phyloP scores from a whole-genome alignment of 2,797 vertebrate genomes.

The Paramormyrops hopkinsi region DNA sequence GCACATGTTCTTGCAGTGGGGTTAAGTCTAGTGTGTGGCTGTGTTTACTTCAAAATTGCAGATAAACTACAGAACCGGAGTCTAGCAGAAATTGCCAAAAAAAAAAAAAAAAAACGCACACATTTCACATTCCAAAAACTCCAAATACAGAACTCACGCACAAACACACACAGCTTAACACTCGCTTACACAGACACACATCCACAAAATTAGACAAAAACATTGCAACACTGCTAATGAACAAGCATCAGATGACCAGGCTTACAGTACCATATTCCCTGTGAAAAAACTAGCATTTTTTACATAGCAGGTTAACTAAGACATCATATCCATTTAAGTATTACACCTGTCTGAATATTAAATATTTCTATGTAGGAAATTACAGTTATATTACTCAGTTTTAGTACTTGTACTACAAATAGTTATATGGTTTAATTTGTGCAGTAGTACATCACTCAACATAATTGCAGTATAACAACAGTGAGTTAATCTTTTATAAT shows the following conservation, averaged over 20 bases:
- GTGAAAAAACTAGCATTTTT: background rate
- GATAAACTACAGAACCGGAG: constrained; percentile 58
- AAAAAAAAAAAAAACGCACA: constrained; percentile 21
- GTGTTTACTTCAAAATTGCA: constrained; percentile 46
- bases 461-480: background rate
- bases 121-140: background rate
- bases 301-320: background rate
- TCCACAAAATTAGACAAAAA: background rate
- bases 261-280: background rate
- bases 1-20: background rate
- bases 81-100: constrained; percentile 45
- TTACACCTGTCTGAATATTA: background rate
- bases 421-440: background rate
- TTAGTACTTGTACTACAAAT: background rate
- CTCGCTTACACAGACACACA: constrained; percentile 14
- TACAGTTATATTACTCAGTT: background rate
- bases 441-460: background rate
- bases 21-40: background rate
- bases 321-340: background rate
- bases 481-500: background rate
- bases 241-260: background rate
- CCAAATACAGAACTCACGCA: background rate
- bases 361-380: background rate
- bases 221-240: constrained; percentile 14
- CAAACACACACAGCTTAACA: background rate